Percentiles rank a stretch among this genome's conserved stretches.
Evolutionary conservation across 2,113 vertebrate species (phyloP).

Genomic region (Ginglymostoma cirratum): DNA sequence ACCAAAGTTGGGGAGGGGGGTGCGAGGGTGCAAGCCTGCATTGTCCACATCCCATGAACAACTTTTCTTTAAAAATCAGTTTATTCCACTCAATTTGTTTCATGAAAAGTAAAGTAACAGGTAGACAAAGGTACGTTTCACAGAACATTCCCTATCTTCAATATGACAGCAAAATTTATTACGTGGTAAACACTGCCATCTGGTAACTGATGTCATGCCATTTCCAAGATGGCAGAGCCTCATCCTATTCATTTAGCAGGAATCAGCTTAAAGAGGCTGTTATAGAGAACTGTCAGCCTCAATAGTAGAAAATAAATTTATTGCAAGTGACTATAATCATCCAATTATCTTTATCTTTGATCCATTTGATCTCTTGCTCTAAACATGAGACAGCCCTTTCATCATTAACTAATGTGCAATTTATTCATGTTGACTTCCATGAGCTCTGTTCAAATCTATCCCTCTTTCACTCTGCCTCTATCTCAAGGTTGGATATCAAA

Average conservation of each 20-base stretch:
- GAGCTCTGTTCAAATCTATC: neutral
- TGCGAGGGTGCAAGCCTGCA: too few relatives aligned
- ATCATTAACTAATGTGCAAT: neutral
- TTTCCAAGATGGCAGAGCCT: neutral
- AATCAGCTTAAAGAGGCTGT: too few relatives aligned
- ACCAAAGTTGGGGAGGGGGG: too few relatives aligned
- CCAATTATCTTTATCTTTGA: slow-evolving; percentile 5
- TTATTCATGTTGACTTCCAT: neutral
- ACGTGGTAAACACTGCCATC: neutral
- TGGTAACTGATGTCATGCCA: neutral
- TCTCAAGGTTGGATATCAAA: neutral
- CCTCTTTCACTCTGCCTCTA: neutral
- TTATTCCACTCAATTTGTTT: neutral
- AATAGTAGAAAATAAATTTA: neutral
- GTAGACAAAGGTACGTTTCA: too few relatives aligned
- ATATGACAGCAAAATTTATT: neutral
- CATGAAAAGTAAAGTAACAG: neutral
- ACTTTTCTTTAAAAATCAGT: neutral
- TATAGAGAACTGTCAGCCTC: too few relatives aligned
- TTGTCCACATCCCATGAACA: too few relatives aligned
- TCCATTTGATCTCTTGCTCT: neutral
- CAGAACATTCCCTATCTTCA: neutral
- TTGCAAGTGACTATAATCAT: neutral
- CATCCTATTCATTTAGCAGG: neutral
- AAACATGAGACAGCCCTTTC: neutral